phyloP scores from a whole-genome alignment of 2,113 vertebrate genomes.

The Hiodon alosoides region DNA sequence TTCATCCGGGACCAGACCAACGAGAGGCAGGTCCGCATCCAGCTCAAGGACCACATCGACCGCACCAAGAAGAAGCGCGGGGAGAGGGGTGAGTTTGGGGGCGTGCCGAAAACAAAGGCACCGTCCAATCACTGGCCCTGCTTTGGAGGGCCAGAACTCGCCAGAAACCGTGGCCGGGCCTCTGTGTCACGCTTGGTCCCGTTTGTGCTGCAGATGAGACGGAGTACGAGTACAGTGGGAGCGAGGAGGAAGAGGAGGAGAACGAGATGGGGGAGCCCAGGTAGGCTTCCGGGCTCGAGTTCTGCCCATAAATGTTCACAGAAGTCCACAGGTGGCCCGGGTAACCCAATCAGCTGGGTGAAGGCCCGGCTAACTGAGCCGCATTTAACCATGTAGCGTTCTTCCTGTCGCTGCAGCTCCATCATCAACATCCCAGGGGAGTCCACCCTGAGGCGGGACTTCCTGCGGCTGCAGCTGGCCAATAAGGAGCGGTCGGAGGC shows the following conservation, averaged over 20 bases:
- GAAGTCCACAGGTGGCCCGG: not conserved
- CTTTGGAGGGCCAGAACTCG: not conserved
- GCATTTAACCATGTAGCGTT: not conserved
- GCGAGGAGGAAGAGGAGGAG: constrained; percentile 95
- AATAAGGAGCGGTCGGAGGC: constrained; percentile 93
- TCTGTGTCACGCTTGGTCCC: not conserved
- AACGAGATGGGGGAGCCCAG: constrained; percentile 87
- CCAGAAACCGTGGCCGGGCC: not conserved
- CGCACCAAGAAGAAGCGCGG: constrained; percentile 93
- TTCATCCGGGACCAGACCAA: constrained; percentile 88
- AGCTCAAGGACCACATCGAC: constrained; percentile 98
- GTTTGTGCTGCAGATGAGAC: constrained; percentile 78
- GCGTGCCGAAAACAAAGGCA: not conserved
- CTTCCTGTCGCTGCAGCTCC: constrained; percentile 59
- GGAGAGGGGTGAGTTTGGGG: constrained; percentile 73
- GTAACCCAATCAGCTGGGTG: not conserved
- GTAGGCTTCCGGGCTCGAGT: constrained; percentile 50
- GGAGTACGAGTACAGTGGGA: constrained; percentile 95
- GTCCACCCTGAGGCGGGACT: constrained; percentile 87
- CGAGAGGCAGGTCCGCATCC: constrained; percentile 90
- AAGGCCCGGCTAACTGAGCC: no score
- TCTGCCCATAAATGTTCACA: no score
- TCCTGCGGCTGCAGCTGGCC: constrained; percentile 87
- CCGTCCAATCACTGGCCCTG: not conserved
- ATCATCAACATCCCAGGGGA: constrained; percentile 91